Evolutionary conservation across 1,140 invertebrate genomes (phyloP), one percentile per base, ranked within the genome.

Genomic region (Penaeus vannamei): DNA sequence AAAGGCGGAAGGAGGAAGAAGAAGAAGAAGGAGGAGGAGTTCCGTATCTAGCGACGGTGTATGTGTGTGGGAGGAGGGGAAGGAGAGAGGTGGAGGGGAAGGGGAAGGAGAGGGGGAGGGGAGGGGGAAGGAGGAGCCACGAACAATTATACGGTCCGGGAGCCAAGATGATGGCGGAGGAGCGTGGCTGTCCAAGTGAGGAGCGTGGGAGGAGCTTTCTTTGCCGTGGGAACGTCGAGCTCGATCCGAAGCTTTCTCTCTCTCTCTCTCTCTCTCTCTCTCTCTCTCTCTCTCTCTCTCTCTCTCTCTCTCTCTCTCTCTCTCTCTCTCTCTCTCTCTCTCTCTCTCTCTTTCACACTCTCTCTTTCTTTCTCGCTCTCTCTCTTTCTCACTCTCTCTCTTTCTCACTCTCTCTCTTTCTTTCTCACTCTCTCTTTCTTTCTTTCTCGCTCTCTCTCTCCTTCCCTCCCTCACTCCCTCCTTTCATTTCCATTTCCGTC

Each of bases 141-240:
- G n/a, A 20, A 62, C 81, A n/a, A 83, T 83, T 83, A 83, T 60
- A 83, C 81, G 81, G 59, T 29, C 81, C 81, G 61, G 29, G 81
- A 83, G 53, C 60, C 81, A 23, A 32, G 81, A 62, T 83, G 81
- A 83, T 83, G 77, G 22, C 77, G 77, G 77, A 46, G 77, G 36
- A 79, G 77, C 77, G 77, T 46, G 42, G 72, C 29, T 42, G 29
- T 32, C 72, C 72, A 53, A 53, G 46, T 53, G 46, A 53, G 46
- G 46, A 53, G 46, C 46, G 46, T 29, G 23, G 29, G 42, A 32
- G 72, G 72, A 29, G 72, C 46, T 53, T 53, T 53, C 46, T 53
- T 53, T 53, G 46, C 46, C 46, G 46, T 53, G 46, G 46, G 46
- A 53, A 53, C 46, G 46, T 53, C 46, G 36, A 53, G 46, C 46